phyloP scores from a whole-genome alignment of 2,888 invertebrate genomes.

The Lobophora halterata region DNA sequence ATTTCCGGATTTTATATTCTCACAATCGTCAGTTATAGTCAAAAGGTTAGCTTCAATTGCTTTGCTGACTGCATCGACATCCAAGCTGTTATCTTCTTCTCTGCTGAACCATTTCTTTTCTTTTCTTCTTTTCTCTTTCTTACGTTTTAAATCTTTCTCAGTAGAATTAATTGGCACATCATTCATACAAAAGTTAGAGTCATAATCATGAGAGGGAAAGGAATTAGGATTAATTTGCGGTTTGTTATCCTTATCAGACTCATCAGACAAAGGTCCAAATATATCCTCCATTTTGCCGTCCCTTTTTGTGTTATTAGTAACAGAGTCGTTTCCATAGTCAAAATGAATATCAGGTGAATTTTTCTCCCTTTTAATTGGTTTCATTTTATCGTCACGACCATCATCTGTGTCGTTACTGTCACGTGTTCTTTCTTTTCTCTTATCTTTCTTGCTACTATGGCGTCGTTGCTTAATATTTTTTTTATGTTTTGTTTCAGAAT shows the following conservation, averaged over 20 bases:
- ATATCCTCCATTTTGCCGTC: conserved; percentile 94
- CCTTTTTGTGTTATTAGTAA: conserved; percentile 73
- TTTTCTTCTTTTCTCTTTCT: conserved; percentile 83
- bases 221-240: conserved; percentile 41
- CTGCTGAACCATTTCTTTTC: conserved; percentile 82
- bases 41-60: conserved; percentile 90
- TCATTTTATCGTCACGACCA: conserved; percentile 77
- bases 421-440: conserved; percentile 80
- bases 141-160: conserved; percentile 79
- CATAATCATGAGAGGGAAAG: conserved; percentile 44
- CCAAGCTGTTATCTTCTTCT: conserved; percentile 89
- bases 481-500: conserved; percentile 59
- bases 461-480: conserved; percentile 77
- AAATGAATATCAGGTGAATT: conserved; percentile 51
- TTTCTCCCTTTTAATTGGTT: conserved; percentile 82
- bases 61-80: conserved; percentile 90
- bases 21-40: conserved; percentile 73
- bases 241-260: conserved; percentile 71
- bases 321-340: conserved; percentile 50
- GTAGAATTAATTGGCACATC: conserved; percentile 52
- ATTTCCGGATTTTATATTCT: conserved; percentile 35
- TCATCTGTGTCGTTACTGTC: conserved; percentile 74
- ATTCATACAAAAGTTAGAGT: conserved; percentile 40
- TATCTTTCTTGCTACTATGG: conserved; percentile 80
- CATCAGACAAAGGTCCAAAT: conserved; percentile 92